Evolutionary conservation across 1,140 invertebrate species (phyloP).

Genomic region (Saccostrea echinata): DNA sequence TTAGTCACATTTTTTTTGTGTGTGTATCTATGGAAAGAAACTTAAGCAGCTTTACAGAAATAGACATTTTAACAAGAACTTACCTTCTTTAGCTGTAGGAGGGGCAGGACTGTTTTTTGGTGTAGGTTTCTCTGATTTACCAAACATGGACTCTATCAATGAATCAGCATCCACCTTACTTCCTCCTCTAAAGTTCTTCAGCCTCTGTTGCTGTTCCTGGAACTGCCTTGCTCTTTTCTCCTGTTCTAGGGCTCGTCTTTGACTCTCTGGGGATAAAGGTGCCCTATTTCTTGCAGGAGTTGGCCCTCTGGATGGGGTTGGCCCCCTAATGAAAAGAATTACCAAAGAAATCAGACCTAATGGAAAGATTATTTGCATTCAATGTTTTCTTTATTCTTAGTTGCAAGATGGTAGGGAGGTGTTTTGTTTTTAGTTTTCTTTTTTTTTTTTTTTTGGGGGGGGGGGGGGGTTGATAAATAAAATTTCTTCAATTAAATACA

Average conservation of each 20-base stretch:
- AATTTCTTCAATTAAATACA: too few species aligned
- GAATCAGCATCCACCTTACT: conserved; percentile 62
- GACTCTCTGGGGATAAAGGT: conserved; percentile 24
- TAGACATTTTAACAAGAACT: neutral
- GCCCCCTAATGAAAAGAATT: neutral
- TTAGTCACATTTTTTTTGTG: too few species aligned
- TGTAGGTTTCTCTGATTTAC: conserved; percentile 62
- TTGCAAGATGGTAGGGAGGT: neutral
- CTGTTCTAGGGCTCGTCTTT: conserved; percentile 49
- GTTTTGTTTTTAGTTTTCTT: neutral
- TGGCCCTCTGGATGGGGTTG: neutral
- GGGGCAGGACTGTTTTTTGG: conserved; percentile 7
- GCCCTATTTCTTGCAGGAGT: neutral
- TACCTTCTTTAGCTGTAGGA: neutral
- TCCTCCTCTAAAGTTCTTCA: conserved; percentile 65
- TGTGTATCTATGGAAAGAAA: too few species aligned
- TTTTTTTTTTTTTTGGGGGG: too few species aligned
- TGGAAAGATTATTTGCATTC: too few species aligned
- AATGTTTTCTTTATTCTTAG: neutral
- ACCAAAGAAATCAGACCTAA: neutral
- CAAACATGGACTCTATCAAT: conserved; percentile 72
- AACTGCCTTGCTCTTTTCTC: conserved; percentile 65
- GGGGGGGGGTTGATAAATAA: too few species aligned
- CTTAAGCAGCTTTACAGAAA: too few species aligned
- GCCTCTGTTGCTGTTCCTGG: conserved; percentile 67